phyloP scores from a whole-genome alignment of 1,140 invertebrate species.

The Apis florea region DNA sequence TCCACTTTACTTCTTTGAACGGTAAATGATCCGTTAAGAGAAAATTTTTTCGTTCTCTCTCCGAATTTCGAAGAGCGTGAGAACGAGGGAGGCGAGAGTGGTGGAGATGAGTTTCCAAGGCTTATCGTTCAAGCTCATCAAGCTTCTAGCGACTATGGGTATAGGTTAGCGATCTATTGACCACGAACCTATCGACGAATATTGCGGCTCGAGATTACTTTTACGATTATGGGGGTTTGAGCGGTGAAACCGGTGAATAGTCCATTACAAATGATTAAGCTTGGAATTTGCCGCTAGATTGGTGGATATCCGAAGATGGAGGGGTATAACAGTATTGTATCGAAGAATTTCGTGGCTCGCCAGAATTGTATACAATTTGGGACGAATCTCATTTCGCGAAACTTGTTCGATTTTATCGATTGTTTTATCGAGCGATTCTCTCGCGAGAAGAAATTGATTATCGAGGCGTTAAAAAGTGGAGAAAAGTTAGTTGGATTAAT shows the following conservation, averaged over 20 bases:
- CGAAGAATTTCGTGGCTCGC: no score
- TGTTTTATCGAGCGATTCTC: no score
- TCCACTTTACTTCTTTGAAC: background rate
- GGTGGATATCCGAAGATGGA: background rate
- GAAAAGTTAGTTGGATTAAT: background rate
- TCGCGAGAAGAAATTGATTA: no score
- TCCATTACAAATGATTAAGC: constrained; percentile 16
- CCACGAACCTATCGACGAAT: constrained; percentile 1
- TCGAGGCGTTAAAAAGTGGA: background rate
- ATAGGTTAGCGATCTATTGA: constrained; percentile 11
- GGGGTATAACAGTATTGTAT: background rate
- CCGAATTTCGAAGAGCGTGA: background rate
- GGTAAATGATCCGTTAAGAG: no score
- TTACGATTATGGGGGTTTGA: constrained; percentile 16
- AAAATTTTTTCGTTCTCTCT: background rate
- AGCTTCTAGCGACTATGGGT: background rate
- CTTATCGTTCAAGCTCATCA: constrained; percentile 10
- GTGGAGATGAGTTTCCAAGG: background rate
- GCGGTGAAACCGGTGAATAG: background rate
- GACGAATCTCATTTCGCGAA: background rate
- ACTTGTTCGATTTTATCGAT: background rate
- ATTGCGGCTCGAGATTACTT: constrained; percentile 14
- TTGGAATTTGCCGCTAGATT: background rate
- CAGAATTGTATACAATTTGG: background rate
- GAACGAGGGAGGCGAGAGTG: background rate